Evolutionary conservation across 92 coral and sea anemone genomes (phyloP), one percentile per base, ranked within the genome.

Genomic region (Palythoa heliodiscus): DNA sequence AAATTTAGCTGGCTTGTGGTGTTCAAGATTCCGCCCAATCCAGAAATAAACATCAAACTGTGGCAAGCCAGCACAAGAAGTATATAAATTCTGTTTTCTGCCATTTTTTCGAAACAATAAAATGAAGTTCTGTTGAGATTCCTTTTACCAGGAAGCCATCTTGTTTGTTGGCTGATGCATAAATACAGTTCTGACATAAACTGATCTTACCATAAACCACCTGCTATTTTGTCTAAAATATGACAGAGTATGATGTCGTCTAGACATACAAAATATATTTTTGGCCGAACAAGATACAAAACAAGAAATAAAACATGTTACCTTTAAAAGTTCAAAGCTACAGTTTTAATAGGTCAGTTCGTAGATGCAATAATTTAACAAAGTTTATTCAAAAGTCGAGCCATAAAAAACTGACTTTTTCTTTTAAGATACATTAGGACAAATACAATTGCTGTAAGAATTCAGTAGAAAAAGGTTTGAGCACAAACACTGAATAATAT

Each of bases 131-230:
- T 78, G 37, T 38, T 78, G 14, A 58, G 66, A 19, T 61, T 55
- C 19, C 19, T 48, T 16, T 39, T 39, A 39, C 12, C 54, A 22
- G 48, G 6, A 47, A 43, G 6, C 50, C 40, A 4, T 78, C n/a
- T 39, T 77, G 71, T 57, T 77, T 78, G 37, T 78, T 54, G 11
- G 4, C 13, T 11, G 71, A 66, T 77, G 57, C 20, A 61, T 43
- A 61, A 80, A 80, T n/a, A 48, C 29, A 80, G 23, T 12, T 14
- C 58, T 80, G 84, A 80, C 74, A 80, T 67, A 64, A 80, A 80
- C 48, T 80, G 29, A 80, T 80, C 84, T 80, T 70, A 80, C 60
- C 50, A 20, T 2, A 17, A 7, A 24, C 84, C 84, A 80, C 84
- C 84, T 50, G 84, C 23, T 40, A 9, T 57, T 77, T 57, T 23